Evolutionary conservation across 2,888 invertebrate species (phyloP).

Genomic region (Heliothis peltigera): DNA sequence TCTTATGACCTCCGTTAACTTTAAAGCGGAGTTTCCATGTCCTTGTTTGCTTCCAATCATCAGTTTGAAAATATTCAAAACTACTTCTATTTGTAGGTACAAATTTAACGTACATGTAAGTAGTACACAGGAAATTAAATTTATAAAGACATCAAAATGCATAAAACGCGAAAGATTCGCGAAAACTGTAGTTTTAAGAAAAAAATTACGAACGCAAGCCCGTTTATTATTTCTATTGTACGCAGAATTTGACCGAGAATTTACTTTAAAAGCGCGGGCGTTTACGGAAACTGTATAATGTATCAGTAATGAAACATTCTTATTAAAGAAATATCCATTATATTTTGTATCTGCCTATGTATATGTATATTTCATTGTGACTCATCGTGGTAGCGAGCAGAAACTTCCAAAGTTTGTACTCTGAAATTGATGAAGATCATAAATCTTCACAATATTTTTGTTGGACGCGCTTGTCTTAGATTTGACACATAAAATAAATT

Average conservation of each 20-base stretch:
- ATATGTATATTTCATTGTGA: slow-evolving; percentile 40
- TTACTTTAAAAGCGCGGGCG: slow-evolving; percentile 58
- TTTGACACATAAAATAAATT: slow-evolving; percentile 22
- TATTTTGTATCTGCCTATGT: slow-evolving; percentile 18
- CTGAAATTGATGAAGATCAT: slow-evolving; percentile 11
- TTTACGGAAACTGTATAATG: slow-evolving; percentile 50
- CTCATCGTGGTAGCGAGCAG: slow-evolving; percentile 30
- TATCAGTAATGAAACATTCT: slow-evolving; percentile 52
- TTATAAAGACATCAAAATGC: slow-evolving; percentile 25
- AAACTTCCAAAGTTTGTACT: slow-evolving; percentile 10
- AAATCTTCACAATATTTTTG: slow-evolving; percentile 13
- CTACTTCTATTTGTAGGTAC: not conserved
- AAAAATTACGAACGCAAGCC: slow-evolving; percentile 35
- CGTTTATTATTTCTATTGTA: slow-evolving; percentile 56
- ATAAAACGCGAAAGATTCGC: slow-evolving; percentile 27
- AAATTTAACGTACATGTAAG: not conserved
- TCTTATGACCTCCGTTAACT: not conserved
- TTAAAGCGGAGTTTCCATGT: not conserved
- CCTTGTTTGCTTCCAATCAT: not conserved
- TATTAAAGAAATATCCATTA: slow-evolving; percentile 50
- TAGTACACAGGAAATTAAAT: no score
- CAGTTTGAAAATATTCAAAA: no score
- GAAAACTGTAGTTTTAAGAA: slow-evolving; percentile 42
- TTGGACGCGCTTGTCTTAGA: not conserved
- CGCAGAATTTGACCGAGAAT: slow-evolving; percentile 51